Conservation (phyloP, 2,888 invertebrate species). For the Reticulitermes lucifugus region DNA sequence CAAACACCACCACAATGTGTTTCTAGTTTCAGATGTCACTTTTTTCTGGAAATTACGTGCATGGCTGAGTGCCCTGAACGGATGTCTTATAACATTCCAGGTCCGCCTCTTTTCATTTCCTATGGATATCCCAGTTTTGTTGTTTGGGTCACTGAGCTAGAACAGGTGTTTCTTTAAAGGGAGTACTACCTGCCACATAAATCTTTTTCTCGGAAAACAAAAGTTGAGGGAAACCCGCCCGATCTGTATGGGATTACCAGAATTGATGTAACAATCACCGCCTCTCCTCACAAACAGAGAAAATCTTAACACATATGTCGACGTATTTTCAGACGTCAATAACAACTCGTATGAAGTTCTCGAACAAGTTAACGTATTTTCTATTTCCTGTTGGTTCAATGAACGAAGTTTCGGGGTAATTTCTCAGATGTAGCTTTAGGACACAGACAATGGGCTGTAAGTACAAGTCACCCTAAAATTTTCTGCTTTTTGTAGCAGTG, state of each 20-base stretch:
- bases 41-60: too few species aligned
- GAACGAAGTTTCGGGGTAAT: background rate
- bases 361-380: background rate
- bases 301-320: background rate
- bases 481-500: too few species aligned
- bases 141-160: background rate
- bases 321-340: background rate
- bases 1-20: too few species aligned
- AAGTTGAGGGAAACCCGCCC: background rate
- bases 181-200: background rate
- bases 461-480: too few species aligned
- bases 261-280: background rate
- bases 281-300: background rate
- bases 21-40: too few species aligned
- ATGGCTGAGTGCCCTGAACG: too few species aligned
- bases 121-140: background rate
- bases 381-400: background rate
- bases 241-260: constrained; percentile 7
- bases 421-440: background rate
- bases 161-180: background rate
- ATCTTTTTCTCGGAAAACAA: background rate
- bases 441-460: too few species aligned
- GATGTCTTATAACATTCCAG: background rate
- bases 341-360: background rate
- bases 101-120: background rate